Evolutionary conservation across 2,113 vertebrate genomes (phyloP).

Genomic region (Calonectris borealis): DNA sequence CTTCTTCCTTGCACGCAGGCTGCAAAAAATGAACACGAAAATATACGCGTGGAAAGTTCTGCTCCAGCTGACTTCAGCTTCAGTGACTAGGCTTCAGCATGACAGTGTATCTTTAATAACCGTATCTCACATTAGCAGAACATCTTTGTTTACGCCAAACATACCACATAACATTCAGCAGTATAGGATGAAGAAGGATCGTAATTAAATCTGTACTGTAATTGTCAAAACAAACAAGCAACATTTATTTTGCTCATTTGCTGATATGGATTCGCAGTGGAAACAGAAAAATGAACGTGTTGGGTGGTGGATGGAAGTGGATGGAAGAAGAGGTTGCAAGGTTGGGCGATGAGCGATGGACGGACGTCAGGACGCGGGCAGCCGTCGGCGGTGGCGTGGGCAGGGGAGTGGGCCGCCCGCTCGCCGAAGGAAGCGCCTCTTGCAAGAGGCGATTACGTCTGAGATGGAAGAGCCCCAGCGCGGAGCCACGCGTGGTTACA

Average conservation of each 20-base stretch:
- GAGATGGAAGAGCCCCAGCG: accelerated
- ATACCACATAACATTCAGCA: neutral
- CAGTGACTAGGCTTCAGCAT: neutral
- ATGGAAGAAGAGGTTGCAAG: neutral
- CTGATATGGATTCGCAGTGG: accelerated
- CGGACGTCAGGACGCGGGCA: accelerated
- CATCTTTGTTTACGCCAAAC: conserved; percentile 32
- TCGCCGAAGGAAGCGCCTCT: accelerated
- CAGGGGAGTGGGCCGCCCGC: neutral
- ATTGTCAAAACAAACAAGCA: conserved; percentile 57
- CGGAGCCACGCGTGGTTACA: accelerated
- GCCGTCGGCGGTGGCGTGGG: accelerated
- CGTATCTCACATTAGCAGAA: neutral
- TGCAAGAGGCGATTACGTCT: accelerated
- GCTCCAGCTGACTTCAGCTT: neutral
- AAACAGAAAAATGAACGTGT: accelerated
- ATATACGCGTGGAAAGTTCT: accelerated
- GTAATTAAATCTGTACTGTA: conserved; percentile 10
- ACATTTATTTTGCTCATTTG: conserved; percentile 11
- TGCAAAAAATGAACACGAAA: accelerated
- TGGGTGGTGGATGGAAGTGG: neutral
- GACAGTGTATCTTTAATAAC: neutral
- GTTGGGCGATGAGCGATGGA: accelerated
- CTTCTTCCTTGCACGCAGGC: neutral
- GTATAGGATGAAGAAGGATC: neutral